Percentiles rank a stretch among this genome's conserved stretches.
Evolutionary conservation across 2,888 invertebrate species (phyloP).

Genomic region (Minunthozetes semirufus): DNA sequence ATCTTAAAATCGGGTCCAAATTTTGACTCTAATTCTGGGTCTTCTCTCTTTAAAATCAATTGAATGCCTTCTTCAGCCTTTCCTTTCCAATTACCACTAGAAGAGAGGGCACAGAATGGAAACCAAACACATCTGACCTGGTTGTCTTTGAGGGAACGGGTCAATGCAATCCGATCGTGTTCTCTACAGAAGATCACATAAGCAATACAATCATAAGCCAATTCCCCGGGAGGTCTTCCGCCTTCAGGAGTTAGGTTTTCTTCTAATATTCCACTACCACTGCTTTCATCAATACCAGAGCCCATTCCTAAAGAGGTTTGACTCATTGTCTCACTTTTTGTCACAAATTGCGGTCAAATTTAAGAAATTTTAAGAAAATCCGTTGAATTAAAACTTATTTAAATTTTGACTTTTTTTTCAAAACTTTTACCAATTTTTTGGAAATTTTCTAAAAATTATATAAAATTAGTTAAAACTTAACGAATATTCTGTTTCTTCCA

Average conservation of each 20-base stretch:
- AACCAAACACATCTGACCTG: conserved; percentile 13
- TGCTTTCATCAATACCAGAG: too few relatives aligned
- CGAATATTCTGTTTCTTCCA: too few relatives aligned
- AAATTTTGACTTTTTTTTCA: too few relatives aligned
- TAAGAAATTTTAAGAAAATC: too few relatives aligned
- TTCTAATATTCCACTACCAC: too few relatives aligned
- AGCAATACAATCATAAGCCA: conserved; percentile 21
- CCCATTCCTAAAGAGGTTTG: too few relatives aligned
- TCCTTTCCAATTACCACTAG: conserved; percentile 24
- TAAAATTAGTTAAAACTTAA: too few relatives aligned
- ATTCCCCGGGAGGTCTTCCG: conserved; percentile 20
- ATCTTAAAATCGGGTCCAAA: not conserved
- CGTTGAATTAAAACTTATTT: too few relatives aligned
- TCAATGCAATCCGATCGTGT: not conserved
- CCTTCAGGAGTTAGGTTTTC: conserved; percentile 17
- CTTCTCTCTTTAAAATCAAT: conserved; percentile 26
- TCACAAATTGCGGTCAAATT: too few relatives aligned
- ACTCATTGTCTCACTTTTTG: too few relatives aligned
- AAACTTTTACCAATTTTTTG: too few relatives aligned
- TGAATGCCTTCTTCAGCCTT: conserved; percentile 17
- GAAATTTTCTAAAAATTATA: too few relatives aligned
- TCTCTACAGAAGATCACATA: conserved; percentile 2
- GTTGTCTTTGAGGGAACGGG: not conserved
- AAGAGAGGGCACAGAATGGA: conserved; percentile 25
- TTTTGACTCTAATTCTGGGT: conserved; percentile 15